Evolutionary conservation across 2,797 vertebrate species (phyloP), one percentile per base, ranked within the genome.

Genomic region (Thripadectes ignobilis): DNA sequence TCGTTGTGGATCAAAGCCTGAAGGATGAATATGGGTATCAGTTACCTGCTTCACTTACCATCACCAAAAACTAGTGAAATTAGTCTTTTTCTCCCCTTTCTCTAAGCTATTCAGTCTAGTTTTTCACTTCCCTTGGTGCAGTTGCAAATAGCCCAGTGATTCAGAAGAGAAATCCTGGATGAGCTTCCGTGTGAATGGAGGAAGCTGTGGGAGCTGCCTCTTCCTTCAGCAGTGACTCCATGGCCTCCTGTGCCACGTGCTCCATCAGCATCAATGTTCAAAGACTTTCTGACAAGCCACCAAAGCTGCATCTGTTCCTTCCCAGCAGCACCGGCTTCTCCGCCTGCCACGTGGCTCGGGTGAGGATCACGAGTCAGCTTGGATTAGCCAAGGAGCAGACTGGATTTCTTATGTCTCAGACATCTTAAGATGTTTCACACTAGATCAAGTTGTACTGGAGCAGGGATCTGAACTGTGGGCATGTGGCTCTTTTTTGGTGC

Each of bases 331-430:
- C 29, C 59, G 49, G 54, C 41, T 61, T 45, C 69, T 78, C 51
- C 1, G 0, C 55, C 72, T 86, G 80, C 55, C 73, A 9, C 0
- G 0, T 29, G 82, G 32, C 24, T 61, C 8, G 0, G 39, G 13
- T 34, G 46, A 65, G 83, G 34, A 61, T 54, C 59, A 13, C 32
- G 4, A 13, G 48, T 77, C 72, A 66, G 72, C 72, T 79, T 76
- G 75, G 55, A 66, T 85, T 85, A 92, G 39, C 71, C 26, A 18
- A 65, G 92, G 16, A 49, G 61, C 84, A 74, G 73, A 54, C 45
- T 77, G 57, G 39, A 67, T 91, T 88, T 88, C 32, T 5, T 63
- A 19, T 36, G 77, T 69, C 85, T 82, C 4, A 1, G 72, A 36
- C 51, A 49, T 61, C n/a, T 73, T 76, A 73, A 59, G 69, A 24